A percentile compares a stretch with the other conserved stretches of the same genome.
Conservation (phyloP, 2,888 invertebrate genomes). For the Zootermopsis nevadensis region DNA sequence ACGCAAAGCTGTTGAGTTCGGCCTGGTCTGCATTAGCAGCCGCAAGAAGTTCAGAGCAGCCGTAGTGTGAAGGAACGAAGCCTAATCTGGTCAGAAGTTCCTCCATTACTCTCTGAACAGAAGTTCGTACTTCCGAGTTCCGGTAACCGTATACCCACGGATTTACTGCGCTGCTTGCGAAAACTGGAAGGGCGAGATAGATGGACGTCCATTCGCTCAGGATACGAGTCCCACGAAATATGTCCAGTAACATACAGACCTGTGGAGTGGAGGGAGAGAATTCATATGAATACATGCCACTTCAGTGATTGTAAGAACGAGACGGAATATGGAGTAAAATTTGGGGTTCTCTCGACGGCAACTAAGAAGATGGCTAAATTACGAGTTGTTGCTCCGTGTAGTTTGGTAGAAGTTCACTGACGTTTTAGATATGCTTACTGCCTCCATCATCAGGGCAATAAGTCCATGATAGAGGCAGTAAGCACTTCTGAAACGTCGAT, state of each 20-base stretch:
- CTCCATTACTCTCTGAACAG: conserved; percentile 69
- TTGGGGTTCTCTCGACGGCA: no score
- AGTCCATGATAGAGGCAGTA: no score
- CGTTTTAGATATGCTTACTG: no score
- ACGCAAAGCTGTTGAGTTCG: conserved; percentile 59
- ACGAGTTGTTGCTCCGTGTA: no score
- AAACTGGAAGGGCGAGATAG: conserved; percentile 69
- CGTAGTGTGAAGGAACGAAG: conserved; percentile 54
- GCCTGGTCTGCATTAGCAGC: conserved; percentile 54
- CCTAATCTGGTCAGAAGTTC: conserved; percentile 62
- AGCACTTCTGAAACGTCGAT: no score
- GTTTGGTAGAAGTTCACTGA: no score
- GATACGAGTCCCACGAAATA: conserved; percentile 66
- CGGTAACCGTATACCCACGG: conserved; percentile 76
- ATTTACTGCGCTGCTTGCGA: conserved; percentile 70
- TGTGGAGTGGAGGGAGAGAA: conserved; percentile 58
- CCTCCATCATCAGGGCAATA: no score
- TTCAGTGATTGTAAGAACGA: no score
- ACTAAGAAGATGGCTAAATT: no score
- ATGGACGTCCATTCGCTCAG: conserved; percentile 66
- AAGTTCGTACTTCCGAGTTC: conserved; percentile 70
- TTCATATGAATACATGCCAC: no score
- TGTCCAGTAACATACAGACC: conserved; percentile 68
- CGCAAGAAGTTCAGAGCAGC: conserved; percentile 50
- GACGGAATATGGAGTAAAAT: no score